Conservation (phyloP, 1,140 invertebrate species). For the Pseudomyrmex flavicornis region DNA sequence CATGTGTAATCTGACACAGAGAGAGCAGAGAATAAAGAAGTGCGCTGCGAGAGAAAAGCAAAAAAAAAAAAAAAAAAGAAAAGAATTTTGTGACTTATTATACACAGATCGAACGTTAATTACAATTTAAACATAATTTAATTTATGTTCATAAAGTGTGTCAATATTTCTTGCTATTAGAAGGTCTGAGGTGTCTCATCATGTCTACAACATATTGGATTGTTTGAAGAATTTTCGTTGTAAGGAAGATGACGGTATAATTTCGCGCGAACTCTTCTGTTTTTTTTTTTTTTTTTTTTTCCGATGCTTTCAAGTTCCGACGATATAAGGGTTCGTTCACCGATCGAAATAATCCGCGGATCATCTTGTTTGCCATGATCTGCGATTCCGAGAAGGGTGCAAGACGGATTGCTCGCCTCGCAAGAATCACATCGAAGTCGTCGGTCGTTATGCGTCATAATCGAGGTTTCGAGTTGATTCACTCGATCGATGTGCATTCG, state of each 20-base stretch:
- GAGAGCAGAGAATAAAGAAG: too few species aligned
- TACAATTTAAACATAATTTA: too few species aligned
- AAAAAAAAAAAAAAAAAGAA: too few species aligned
- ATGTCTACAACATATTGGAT: too few species aligned
- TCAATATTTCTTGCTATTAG: too few species aligned
- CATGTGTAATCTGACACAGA: too few species aligned
- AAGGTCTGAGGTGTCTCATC: too few species aligned
- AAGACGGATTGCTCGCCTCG: conserved; percentile 35
- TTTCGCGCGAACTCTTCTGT: not conserved
- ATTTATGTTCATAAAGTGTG: too few species aligned
- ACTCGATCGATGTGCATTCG: conserved; percentile 33
- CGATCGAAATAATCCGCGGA: conserved; percentile 64
- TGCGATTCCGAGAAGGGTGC: conserved; percentile 37
- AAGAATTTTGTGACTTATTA: too few species aligned
- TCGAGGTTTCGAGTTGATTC: conserved; percentile 40
- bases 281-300: not conserved
- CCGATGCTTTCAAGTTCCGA: not conserved
- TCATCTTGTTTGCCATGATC: conserved; percentile 39
- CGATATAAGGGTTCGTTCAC: conserved; percentile 67
- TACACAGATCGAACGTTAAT: too few species aligned
- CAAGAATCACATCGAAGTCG: conserved; percentile 18
- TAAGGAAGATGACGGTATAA: not conserved
- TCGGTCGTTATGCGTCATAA: conserved; percentile 43
- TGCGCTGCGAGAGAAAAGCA: too few species aligned
- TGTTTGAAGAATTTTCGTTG: too few species aligned